These are phyloP conservation scores for Brevipalpus yothersi DNA, from an alignment of 1,140 invertebrate genomes.

Conservation along the genomic window DNA sequence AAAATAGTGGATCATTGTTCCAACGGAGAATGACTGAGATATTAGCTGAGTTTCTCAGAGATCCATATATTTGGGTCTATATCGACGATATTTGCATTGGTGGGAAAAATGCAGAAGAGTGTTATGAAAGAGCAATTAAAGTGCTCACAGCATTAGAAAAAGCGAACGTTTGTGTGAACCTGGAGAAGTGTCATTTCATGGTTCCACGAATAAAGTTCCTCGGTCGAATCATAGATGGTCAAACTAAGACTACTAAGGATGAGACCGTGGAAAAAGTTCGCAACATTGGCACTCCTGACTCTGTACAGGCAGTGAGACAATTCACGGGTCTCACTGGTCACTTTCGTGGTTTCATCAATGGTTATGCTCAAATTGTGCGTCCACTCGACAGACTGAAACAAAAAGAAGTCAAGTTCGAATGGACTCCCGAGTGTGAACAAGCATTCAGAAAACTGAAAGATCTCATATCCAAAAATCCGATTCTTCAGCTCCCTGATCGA, in stretches of 20 bases:
- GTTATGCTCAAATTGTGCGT: slow-evolving; percentile 16
- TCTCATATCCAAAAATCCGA: background rate
- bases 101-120: background rate
- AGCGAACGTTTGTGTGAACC: background rate
- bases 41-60: background rate
- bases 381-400: background rate
- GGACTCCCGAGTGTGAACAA: background rate
- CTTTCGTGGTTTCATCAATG: slow-evolving; percentile 11
- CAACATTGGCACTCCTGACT: background rate
- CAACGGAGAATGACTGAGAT: background rate
- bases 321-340: too few species aligned
- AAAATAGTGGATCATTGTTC: background rate
- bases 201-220: background rate
- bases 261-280: background rate
- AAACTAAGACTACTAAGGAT: too few species aligned
- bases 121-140: too few species aligned
- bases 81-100: slow-evolving; percentile 1
- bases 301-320: background rate
- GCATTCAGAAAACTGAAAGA: background rate
- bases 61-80: background rate
- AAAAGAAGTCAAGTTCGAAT: background rate
- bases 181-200: background rate
- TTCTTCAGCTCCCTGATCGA: slow-evolving; percentile 3
- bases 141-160: background rate
- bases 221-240: background rate